Percentiles rank a stretch among this genome's conserved stretches.
phyloP scores from a whole-genome alignment of 2,113 vertebrate genomes.

The Agapornis roseicollis region DNA sequence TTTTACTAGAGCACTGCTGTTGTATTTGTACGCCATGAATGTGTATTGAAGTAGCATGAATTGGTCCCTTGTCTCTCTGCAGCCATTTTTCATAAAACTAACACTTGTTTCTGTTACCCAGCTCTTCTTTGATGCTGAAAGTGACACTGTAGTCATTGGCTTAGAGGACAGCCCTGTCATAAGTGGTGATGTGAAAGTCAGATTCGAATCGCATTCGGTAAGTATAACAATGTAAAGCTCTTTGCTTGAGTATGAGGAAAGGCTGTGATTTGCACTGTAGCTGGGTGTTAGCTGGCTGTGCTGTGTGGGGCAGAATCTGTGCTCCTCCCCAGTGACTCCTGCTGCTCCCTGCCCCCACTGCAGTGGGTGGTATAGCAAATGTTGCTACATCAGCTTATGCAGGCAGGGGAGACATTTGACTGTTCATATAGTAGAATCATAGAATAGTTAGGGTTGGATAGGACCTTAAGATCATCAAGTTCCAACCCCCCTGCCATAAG shows the following conservation, averaged over 20 bases:
- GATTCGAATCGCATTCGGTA: constrained; percentile 88
- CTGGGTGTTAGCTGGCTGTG: background rate
- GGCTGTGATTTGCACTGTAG: background rate
- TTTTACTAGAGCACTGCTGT: background rate
- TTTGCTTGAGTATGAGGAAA: background rate
- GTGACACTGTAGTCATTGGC: constrained; percentile 81
- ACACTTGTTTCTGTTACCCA: constrained; percentile 44
- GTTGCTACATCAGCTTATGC: background rate
- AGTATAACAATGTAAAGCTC: constrained; percentile 57
- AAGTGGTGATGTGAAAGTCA: constrained; percentile 89
- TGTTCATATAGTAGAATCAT: background rate
- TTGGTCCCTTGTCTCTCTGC: background rate
- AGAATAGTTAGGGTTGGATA: too few species aligned
- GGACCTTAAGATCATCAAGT: too few species aligned
- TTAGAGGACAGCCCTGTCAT: constrained; percentile 82
- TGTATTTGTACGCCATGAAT: background rate
- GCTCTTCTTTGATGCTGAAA: constrained; percentile 87
- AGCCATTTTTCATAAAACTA: background rate
- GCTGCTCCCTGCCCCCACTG: background rate
- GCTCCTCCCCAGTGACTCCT: background rate
- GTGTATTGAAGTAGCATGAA: background rate
- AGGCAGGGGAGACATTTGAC: background rate
- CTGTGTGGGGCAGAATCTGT: background rate
- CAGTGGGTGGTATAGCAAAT: background rate
- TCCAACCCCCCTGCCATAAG: too few species aligned